phyloP scores from a whole-genome alignment of 2,888 invertebrate genomes.

The Antheraea assamensis region DNA sequence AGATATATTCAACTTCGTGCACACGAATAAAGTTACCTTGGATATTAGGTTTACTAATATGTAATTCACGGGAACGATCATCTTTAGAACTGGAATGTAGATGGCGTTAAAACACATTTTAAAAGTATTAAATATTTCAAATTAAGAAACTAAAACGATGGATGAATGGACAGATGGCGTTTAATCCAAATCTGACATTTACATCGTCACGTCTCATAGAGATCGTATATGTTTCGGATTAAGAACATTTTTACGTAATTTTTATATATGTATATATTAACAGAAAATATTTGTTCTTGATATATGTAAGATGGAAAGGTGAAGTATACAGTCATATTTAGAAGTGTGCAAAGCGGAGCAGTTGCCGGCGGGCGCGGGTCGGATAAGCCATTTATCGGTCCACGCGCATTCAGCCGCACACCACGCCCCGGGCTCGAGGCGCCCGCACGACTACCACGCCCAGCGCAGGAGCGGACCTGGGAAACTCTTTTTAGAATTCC shows the following conservation, averaged over 20 bases:
- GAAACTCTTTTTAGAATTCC: not conserved
- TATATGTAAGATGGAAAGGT: not conserved
- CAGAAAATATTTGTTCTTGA: not conserved
- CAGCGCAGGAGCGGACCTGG: constrained; percentile 53
- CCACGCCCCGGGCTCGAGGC: constrained; percentile 54
- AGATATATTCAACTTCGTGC: no score
- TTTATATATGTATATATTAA: not conserved
- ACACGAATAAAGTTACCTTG: no score
- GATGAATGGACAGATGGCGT: no score
- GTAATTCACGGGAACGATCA: no score
- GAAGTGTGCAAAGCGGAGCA: constrained; percentile 62
- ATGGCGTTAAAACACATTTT: no score
- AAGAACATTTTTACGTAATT: not conserved
- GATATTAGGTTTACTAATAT: no score
- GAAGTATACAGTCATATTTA: constrained; percentile 23
- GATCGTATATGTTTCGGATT: not conserved
- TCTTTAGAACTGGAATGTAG: no score
- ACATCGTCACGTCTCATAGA: no score
- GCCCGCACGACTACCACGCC: constrained; percentile 66
- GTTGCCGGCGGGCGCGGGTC: constrained; percentile 55
- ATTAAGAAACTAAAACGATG: no score
- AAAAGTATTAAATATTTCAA: no score
- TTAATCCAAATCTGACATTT: no score
- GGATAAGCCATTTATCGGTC: constrained; percentile 61
- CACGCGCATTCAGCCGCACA: constrained; percentile 55